A percentile compares a stretch with the other conserved stretches of the same genome.
phyloP scores from a whole-genome alignment of 1,140 invertebrate genomes.

The Aporrectodea caliginosa region DNA sequence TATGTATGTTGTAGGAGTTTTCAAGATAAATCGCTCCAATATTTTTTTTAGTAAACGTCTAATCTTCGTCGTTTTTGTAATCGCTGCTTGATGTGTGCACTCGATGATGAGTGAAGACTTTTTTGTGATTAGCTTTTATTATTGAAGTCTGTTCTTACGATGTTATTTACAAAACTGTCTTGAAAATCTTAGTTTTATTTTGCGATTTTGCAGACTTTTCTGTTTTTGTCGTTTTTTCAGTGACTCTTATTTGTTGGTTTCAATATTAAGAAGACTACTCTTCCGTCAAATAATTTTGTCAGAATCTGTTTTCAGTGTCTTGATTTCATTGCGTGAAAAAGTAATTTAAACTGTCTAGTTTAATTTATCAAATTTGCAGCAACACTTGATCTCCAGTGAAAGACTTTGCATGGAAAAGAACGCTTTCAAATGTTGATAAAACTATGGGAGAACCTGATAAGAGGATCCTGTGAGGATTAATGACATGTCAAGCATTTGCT shows the following conservation, averaged over 20 bases:
- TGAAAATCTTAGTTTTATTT: conserved; percentile 4
- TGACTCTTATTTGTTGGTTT: neutral
- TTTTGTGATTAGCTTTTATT: neutral
- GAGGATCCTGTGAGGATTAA: no score
- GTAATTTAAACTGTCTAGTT: no score
- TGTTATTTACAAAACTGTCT: neutral
- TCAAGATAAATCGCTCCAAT: no score
- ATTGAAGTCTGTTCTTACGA: neutral
- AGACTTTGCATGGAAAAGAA: no score
- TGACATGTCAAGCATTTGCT: no score
- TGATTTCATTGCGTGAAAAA: no score
- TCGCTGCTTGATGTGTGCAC: no score
- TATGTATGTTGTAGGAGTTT: no score
- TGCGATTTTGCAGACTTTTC: conserved; percentile 2
- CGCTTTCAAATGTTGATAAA: no score
- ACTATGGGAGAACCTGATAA: no score
- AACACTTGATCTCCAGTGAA: no score
- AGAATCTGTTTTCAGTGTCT: neutral
- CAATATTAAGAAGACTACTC: neutral
- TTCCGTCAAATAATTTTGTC: neutral
- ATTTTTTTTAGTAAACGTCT: neutral
- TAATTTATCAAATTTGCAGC: no score
- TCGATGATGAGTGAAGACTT: neutral
- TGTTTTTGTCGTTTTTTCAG: neutral
- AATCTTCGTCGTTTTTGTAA: neutral